Conservation (phyloP, 2,888 invertebrate species). For the Psylliodes chrysocephalus region DNA sequence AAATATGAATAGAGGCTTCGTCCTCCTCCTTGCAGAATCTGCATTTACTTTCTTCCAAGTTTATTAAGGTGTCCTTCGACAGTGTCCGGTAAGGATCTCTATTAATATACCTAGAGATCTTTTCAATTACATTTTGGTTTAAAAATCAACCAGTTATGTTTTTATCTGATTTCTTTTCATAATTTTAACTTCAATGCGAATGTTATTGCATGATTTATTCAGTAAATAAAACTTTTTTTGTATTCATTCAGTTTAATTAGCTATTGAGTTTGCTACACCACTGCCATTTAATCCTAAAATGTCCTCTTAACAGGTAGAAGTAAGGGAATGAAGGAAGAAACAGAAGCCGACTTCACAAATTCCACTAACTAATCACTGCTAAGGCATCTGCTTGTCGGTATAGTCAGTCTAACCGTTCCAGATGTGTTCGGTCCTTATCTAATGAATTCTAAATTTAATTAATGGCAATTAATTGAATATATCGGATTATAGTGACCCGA, state of each 20-base stretch:
- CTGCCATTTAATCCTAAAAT: conserved; percentile 13
- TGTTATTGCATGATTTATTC: too few relatives aligned
- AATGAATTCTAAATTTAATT: conserved; percentile 15
- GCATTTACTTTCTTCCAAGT: too few relatives aligned
- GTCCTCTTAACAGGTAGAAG: conserved; percentile 32
- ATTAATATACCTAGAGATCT: too few relatives aligned
- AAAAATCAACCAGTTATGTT: too few relatives aligned
- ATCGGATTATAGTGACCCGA: background rate
- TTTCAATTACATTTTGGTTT: too few relatives aligned
- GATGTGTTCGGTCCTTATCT: conserved; percentile 3
- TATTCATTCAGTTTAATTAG: background rate
- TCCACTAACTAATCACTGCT: conserved; percentile 34
- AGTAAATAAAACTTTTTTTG: too few relatives aligned
- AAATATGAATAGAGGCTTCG: too few relatives aligned
- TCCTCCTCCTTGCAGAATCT: too few relatives aligned
- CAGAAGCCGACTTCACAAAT: conserved; percentile 37
- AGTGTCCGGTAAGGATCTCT: too few relatives aligned
- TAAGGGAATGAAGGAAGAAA: conserved; percentile 28
- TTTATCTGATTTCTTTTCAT: too few relatives aligned
- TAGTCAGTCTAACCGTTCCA: background rate
- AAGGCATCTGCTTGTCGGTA: conserved; percentile 31
- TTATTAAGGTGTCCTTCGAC: too few relatives aligned
- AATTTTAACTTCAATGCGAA: too few relatives aligned
- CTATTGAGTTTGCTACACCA: background rate
- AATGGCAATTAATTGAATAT: conserved; percentile 20